A percentile compares a stretch with the other conserved stretches of the same genome.
These are phyloP conservation scores for Coccyzus lansbergi DNA, from an alignment of 2,797 vertebrate genomes.

Conservation along the genomic window DNA sequence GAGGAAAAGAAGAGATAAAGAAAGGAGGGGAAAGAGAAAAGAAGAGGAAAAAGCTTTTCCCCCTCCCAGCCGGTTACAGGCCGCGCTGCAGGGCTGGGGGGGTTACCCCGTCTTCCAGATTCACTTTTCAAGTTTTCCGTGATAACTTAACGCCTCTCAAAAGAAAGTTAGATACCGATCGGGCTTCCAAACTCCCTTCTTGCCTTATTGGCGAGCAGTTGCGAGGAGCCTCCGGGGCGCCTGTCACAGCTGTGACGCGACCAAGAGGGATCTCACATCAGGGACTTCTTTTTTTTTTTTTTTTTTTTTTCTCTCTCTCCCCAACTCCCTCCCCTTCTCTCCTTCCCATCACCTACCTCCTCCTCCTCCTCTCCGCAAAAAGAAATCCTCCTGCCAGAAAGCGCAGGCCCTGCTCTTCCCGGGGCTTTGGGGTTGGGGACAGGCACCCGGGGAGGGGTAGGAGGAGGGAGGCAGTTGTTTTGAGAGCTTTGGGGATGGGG, in stretches of 20 bases:
- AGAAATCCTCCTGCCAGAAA: not conserved
- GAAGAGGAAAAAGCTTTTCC: not conserved
- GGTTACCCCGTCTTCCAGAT: not conserved
- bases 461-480: not conserved
- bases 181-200: not conserved
- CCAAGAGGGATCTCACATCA: not conserved
- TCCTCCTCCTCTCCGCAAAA: too few relatives aligned
- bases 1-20: not conserved
- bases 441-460: not conserved
- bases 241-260: slow-evolving; percentile 61
- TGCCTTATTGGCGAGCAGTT: slow-evolving; percentile 37
- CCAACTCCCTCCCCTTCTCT: accelerated
- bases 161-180: slow-evolving; percentile 5
- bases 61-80: not conserved
- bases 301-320: too few relatives aligned
- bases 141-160: slow-evolving; percentile 47
- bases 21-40: not conserved
- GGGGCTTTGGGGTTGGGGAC: not conserved
- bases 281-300: not conserved
- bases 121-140: not conserved
- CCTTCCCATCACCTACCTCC: not conserved
- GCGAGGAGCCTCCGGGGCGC: slow-evolving; percentile 69
- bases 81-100: not conserved
- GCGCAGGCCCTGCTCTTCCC: not conserved
- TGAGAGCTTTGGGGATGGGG: not conserved